Base-by-base conservation (phyloP, 2,888 invertebrate genomes). In the Melieria picta region DNA sequence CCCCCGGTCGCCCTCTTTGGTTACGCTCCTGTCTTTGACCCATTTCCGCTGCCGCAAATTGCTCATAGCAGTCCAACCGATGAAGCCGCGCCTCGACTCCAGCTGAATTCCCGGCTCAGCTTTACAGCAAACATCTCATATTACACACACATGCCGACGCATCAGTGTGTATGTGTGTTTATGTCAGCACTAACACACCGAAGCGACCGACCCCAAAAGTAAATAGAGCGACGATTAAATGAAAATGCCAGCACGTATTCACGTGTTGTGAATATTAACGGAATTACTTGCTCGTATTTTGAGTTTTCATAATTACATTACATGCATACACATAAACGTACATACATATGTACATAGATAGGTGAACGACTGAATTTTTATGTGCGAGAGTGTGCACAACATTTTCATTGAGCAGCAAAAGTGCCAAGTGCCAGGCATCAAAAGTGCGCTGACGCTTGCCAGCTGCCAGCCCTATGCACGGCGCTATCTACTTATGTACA, bases 191-290 rank as follows among this genome's bases (percentile, higher is more conserved):
- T 56, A 80, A 77, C 79, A 79, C 80, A 78, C 80, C 79, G 73
- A 77, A 67, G 71, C 65, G 65, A 65, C 63, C 63, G 52, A 62
- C 72, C 67, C n/a, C 71, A 67, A 74, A 72, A 67, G 74, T 71
- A 70, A 64, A 74, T 76, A 78, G 75, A 73, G 65, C 73, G 76
- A 55, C 69, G 69, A 68, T 72, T 71, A 69, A 72, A 69, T 69
- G 71, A 69, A 71, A 71, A 71, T 72, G 69, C 72, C 68, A 63
- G 60, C 63, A 57, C 57, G 71, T 56, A 46, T 9, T 76, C 76
- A 78, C 82, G 80, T 81, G 81, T 76, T 78, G 76, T 76, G 81
- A 78, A 81, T 81, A 81, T 82, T 81, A 82, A 81, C 79, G 78
- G 78, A 82, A 81, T 82, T 48, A 64, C 5, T 46, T 65, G 43